These are phyloP conservation scores for Ellobius talpinus DNA, from an alignment of 2,113 vertebrate species.

Conservation along the genomic window DNA sequence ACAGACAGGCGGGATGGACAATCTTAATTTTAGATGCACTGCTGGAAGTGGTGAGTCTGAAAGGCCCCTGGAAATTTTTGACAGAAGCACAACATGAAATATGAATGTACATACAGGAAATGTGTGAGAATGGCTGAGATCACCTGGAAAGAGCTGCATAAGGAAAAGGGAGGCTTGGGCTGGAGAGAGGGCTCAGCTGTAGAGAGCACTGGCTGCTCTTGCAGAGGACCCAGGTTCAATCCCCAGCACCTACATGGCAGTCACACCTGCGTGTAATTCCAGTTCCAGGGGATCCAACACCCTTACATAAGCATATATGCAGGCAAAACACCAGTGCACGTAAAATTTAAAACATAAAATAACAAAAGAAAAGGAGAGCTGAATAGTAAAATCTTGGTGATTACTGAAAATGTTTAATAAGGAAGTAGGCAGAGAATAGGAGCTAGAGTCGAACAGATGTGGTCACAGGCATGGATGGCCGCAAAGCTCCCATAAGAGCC, in stretches of 20 bases:
- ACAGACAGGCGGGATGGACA: neutral
- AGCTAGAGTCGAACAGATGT: neutral
- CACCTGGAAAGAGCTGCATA: neutral
- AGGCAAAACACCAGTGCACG: neutral
- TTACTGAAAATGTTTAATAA: neutral
- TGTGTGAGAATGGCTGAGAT: neutral
- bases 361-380: neutral
- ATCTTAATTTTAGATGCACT: neutral
- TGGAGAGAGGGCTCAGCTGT: neutral
- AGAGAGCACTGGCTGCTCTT: neutral
- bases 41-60: neutral
- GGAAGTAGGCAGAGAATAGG: neutral
- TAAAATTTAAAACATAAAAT: neutral
- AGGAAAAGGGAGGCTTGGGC: neutral
- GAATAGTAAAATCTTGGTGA: neutral
- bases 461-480: neutral
- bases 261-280: neutral
- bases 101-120: neutral
- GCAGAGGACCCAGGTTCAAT: neutral
- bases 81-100: neutral
- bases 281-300: neutral
- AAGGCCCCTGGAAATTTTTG: neutral
- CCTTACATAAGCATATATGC: neutral
- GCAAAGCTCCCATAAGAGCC: neutral
- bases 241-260: neutral